Evolutionary conservation across 2,797 vertebrate genomes (phyloP).

Genomic region (Taenioides sp.): DNA sequence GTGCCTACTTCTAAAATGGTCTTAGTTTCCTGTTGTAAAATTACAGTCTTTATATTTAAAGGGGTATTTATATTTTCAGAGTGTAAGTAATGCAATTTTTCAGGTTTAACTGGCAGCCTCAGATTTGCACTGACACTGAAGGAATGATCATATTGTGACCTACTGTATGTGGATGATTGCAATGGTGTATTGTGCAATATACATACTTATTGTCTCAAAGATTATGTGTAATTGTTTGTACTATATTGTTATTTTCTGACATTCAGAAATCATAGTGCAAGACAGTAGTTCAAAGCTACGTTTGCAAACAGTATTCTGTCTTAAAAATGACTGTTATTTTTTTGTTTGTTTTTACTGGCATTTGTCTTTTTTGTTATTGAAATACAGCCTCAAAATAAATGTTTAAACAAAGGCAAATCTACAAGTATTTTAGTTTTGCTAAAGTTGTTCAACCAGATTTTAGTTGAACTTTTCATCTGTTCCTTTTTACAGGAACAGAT

Average conservation of each 20-base stretch:
- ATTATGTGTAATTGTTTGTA: constrained; percentile 21
- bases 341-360: not conserved
- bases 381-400: not conserved
- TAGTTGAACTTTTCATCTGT: not conserved
- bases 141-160: constrained; percentile 20
- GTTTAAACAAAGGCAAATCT: not conserved
- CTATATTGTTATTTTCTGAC: constrained; percentile 29
- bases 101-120: constrained; percentile 5
- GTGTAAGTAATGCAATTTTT: constrained; percentile 15
- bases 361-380: not conserved
- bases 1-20: not conserved
- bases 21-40: constrained; percentile 1
- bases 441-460: not conserved
- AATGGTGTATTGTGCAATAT: constrained; percentile 22
- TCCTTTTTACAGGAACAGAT: not conserved
- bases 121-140: constrained; percentile 5
- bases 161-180: constrained; percentile 12
- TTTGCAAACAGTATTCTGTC: constrained; percentile 9
- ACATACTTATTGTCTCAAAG: constrained; percentile 27
- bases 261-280: constrained; percentile 21
- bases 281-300: constrained; percentile 26
- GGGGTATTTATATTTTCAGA: constrained; percentile 13
- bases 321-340: constrained; percentile 35
- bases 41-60: constrained; percentile 2
- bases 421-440: not conserved